Conservation (phyloP, 1,140 invertebrate species). For the Streblospio benedicti region DNA sequence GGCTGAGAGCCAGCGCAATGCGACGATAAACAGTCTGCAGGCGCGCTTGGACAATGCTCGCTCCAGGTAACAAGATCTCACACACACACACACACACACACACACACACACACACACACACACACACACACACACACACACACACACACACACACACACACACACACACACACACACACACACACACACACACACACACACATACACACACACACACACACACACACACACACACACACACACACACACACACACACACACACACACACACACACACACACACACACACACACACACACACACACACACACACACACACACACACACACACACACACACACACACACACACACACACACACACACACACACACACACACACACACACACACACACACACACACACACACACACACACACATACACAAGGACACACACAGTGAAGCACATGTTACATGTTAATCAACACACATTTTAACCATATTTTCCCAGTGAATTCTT, state of each 20-base stretch:
- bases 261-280: conserved; percentile 13
- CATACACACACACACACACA: conserved; percentile 14
- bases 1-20: too few relatives aligned
- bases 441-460: not conserved
- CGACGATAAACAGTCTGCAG: too few relatives aligned
- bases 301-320: conserved; percentile 13
- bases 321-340: conserved; percentile 9
- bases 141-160: conserved; percentile 14
- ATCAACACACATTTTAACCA: not conserved
- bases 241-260: conserved; percentile 12
- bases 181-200: conserved; percentile 11
- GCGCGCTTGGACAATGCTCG: too few relatives aligned
- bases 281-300: conserved; percentile 15
- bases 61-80: too few relatives aligned
- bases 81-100: conserved; percentile 3
- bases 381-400: conserved; percentile 12
- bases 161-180: conserved; percentile 13
- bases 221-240: conserved; percentile 14
- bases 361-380: conserved; percentile 8
- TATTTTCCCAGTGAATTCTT: not conserved
- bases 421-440: conserved; percentile 6
- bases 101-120: conserved; percentile 7
- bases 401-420: conserved; percentile 15
- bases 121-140: conserved; percentile 11
- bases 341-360: conserved; percentile 6